These are phyloP conservation scores for Xenentodon cancila DNA, from an alignment of 2,797 vertebrate genomes.

Conservation along the genomic window DNA sequence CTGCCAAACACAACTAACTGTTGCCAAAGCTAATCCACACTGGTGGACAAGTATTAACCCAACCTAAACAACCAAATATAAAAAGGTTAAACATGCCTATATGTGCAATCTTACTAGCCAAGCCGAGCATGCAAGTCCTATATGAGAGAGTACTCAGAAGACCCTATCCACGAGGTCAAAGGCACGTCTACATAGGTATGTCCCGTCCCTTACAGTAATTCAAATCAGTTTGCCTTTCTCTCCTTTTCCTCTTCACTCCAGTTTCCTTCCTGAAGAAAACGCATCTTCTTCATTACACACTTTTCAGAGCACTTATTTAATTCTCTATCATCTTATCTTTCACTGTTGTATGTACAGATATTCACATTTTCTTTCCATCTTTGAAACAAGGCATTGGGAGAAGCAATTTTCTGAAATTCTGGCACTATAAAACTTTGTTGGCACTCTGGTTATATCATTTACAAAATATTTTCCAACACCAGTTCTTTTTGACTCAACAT, in stretches of 20 bases:
- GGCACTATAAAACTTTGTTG: slow-evolving; percentile 17
- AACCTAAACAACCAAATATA: slow-evolving; percentile 35
- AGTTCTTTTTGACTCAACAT: slow-evolving; percentile 30
- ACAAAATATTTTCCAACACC: slow-evolving; percentile 23
- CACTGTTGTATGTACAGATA: slow-evolving; percentile 7
- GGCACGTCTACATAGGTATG: slow-evolving; percentile 96
- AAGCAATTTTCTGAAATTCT: slow-evolving; percentile 13
- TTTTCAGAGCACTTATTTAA: slow-evolving; percentile 26
- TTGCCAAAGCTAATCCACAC: slow-evolving; percentile 40
- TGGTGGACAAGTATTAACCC: slow-evolving; percentile 50
- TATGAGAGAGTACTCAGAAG: slow-evolving; percentile 99
- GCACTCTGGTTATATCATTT: slow-evolving; percentile 32
- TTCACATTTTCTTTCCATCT: slow-evolving; percentile 47
- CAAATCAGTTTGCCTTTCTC: slow-evolving; percentile 58
- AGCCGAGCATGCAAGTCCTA: slow-evolving; percentile 99
- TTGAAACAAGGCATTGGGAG: slow-evolving; percentile 16
- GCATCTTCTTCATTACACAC: slow-evolving; percentile 35
- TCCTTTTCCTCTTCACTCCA: slow-evolving; percentile 57
- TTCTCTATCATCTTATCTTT: slow-evolving; percentile 47
- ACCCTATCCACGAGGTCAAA: slow-evolving; percentile 95
- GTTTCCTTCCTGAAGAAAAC: slow-evolving; percentile 53
- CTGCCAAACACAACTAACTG: slow-evolving; percentile 18
- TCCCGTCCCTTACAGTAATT: slow-evolving; percentile 74
- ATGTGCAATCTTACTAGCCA: slow-evolving; percentile 99
- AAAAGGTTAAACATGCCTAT: slow-evolving; percentile 89